Evolutionary conservation across 2,888 invertebrate species (phyloP), one percentile per base, ranked within the genome.

Genomic region (Empis stercorea): DNA sequence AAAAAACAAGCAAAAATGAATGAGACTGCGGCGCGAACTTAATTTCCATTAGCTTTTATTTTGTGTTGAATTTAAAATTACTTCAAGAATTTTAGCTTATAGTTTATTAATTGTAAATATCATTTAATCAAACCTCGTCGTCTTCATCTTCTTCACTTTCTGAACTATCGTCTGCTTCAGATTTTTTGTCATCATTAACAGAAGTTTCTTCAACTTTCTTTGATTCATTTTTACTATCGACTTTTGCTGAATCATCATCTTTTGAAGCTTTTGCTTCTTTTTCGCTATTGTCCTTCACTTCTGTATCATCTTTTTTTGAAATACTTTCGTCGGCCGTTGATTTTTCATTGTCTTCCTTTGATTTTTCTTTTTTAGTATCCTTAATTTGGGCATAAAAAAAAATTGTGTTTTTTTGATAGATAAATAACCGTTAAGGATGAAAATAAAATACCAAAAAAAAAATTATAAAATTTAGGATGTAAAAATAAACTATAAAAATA

Each of bases 271-370:
- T 44, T 44, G 39, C 23, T 16, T 51, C 36, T 37, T 48, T 48
- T 13, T 37, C 39, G 15, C 27, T 46, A 9, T 44, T 32, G 1
- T 39, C 47, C n/a, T 37, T 44, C 7, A 4, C 17, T 40, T 47
- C 45, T 11, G 52, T 47, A 10, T 51, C 38, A 2, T 54, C 44
- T n/a, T n/a, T n/a, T n/a, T n/a, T n/a, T n/a, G n/a, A n/a, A n/a
- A n/a, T n/a, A n/a, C n/a, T n/a, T n/a, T n/a, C n/a, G n/a, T n/a
- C n/a, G n/a, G n/a, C n/a, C n/a, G n/a, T n/a, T n/a, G n/a, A n/a
- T n/a, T n/a, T n/a, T n/a, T n/a, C n/a, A n/a, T n/a, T n/a, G n/a
- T n/a, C n/a, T n/a, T n/a, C n/a, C n/a, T n/a, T n/a, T n/a, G n/a
- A n/a, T n/a, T n/a, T n/a, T n/a, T 53, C 48, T 44, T 46, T 38